A percentile compares a stretch with the other conserved stretches of the same genome.
Evolutionary conservation across 2,113 vertebrate species (phyloP).

Genomic region (Emydura subglobosa): DNA sequence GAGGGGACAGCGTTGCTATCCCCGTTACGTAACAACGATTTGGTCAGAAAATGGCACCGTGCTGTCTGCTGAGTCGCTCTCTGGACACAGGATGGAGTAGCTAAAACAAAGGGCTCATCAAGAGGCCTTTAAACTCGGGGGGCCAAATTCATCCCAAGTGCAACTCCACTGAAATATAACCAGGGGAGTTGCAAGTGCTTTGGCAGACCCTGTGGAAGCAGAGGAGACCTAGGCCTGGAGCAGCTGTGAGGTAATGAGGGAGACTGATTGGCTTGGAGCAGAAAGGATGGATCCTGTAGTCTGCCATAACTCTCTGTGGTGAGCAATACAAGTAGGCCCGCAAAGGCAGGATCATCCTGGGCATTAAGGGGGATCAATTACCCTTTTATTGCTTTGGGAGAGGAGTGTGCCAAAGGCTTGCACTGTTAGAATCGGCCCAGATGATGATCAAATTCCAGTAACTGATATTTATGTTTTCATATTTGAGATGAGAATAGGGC

Average conservation of each 20-base stretch:
- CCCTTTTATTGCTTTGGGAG: neutral
- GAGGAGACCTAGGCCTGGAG: too few relatives aligned
- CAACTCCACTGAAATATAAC: too few relatives aligned
- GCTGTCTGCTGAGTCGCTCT: too few relatives aligned
- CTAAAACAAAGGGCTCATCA: neutral
- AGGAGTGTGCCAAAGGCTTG: neutral
- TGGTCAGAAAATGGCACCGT: too few relatives aligned
- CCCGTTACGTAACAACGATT: too few relatives aligned
- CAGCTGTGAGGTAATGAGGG: neutral
- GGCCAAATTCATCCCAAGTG: neutral
- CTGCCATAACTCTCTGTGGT: neutral
- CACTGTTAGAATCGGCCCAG: neutral
- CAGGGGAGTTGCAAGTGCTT: neutral
- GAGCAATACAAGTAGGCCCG: neutral
- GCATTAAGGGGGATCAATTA: neutral
- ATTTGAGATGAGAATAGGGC: neutral
- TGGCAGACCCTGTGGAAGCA: neutral
- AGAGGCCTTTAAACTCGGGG: neutral
- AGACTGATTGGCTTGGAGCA: neutral
- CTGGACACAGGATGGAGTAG: neutral
- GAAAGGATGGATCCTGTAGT: neutral
- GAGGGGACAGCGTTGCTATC: too few relatives aligned
- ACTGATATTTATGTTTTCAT: neutral
- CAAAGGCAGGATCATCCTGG: neutral
- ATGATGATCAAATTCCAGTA: neutral